A percentile compares a stretch with the other conserved stretches of the same genome.
These are phyloP conservation scores for Pseudeuparius sepicola DNA, from an alignment of 2,888 invertebrate genomes.

Conservation along the genomic window DNA sequence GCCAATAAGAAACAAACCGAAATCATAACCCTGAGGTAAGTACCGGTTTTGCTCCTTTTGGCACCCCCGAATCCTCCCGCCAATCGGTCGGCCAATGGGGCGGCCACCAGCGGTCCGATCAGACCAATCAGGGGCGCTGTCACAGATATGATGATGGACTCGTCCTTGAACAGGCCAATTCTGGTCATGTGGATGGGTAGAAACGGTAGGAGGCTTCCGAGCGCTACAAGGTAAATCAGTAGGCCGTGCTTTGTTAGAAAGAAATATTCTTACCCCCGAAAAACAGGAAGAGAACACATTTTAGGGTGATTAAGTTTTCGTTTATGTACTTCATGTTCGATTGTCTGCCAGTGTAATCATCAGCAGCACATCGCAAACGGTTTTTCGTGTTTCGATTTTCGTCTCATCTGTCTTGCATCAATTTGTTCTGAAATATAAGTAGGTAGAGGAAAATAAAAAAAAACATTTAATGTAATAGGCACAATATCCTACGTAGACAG, in stretches of 20 bases:
- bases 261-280: slow-evolving; percentile 55
- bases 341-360: slow-evolving; percentile 16
- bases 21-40: slow-evolving; percentile 57
- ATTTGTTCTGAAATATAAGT: too few species aligned
- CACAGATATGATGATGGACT: slow-evolving; percentile 68
- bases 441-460: too few species aligned
- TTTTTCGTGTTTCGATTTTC: too few species aligned
- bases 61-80: slow-evolving; percentile 39
- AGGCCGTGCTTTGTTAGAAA: background rate
- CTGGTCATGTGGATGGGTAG: slow-evolving; percentile 68
- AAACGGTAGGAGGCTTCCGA: slow-evolving; percentile 74
- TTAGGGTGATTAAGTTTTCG: slow-evolving; percentile 63
- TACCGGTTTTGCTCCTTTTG: slow-evolving; percentile 44
- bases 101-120: slow-evolving; percentile 66
- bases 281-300: slow-evolving; percentile 72
- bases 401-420: too few species aligned
- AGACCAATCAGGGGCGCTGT: slow-evolving; percentile 71
- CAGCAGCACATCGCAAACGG: too few species aligned
- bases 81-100: slow-evolving; percentile 67
- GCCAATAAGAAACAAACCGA: slow-evolving; percentile 57
- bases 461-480: too few species aligned
- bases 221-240: slow-evolving; percentile 44
- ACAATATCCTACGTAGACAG: too few species aligned
- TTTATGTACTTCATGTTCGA: slow-evolving; percentile 45
- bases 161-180: slow-evolving; percentile 61